Base-by-base conservation (phyloP, 2,888 invertebrate genomes). In the Xestobium rufovillosum region DNA sequence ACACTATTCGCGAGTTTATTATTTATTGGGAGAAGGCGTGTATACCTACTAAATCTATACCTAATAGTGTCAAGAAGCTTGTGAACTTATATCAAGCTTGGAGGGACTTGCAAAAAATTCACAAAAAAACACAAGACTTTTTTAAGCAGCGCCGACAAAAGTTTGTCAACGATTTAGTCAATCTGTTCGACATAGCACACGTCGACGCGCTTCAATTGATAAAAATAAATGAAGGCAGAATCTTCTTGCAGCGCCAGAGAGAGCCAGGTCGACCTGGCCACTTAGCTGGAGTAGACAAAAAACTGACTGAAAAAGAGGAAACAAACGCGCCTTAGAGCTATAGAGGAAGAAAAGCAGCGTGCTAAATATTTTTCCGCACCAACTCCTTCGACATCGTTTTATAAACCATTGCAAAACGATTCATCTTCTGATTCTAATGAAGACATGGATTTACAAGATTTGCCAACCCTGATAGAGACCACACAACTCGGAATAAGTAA, bases 21-120 rank as follows among this genome's bases (percentile, higher is more conserved):
- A 34, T 56, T 28, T 55, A 37, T 42, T 56, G 53, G 50, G 52
- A 55, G 52, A 53, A 55, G 29, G 50, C 52, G 9, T 38, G 51
- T 41, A 53, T 54, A 27, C 49, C 51, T 14, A 49, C 43, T 19
- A 44, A 42, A 33, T 15, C 34, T 14, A 10, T 41, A 14, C 38
- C 19, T 15, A 34, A 43, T 26, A 49, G 50, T 28, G 34, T 41
- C 23, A 35, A 48, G 11, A 50, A 49, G 43, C 39, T 49, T 14
- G 41, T 44, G 31, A 42, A 36, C 31, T 43, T 59, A 34, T 48
- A 56, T 44, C 45, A 55, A 38, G 45, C 48, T 52, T 57, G n/a
- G n/a, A 26, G 26, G 12, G 9, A 26, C 12, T 26, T 26, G 12
- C 26, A 9, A 12, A 26, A 26, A 56, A 14, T 40, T 58, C 46